Percentiles rank a stretch among this genome's conserved stretches.
Evolutionary conservation across 2,888 invertebrate species (phyloP).

Genomic region (Synanthedon myopaeformis): DNA sequence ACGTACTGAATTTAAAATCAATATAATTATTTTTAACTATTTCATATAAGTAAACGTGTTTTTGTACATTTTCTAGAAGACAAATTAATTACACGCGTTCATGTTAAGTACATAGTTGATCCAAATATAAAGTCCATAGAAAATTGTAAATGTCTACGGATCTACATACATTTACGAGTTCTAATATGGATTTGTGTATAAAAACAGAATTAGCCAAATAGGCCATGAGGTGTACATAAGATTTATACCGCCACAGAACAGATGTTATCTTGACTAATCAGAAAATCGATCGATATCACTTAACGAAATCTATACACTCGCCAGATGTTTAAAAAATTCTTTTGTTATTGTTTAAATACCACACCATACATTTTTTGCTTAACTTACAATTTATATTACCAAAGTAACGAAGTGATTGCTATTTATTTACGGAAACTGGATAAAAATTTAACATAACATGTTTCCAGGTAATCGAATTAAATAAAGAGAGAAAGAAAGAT

Average conservation of each 20-base stretch:
- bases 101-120: conserved; percentile 1
- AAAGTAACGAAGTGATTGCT: no score
- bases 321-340: no score
- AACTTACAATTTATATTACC: no score
- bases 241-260: background rate
- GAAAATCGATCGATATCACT: background rate
- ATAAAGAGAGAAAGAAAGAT: no score
- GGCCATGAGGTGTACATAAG: background rate
- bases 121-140: conserved; percentile 6
- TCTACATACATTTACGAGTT: conserved; percentile 3
- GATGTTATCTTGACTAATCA: background rate
- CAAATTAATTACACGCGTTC: background rate
- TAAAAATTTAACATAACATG: no score
- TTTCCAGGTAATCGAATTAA: no score
- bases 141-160: conserved; percentile 5
- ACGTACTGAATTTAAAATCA: no score
- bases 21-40: no score
- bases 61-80: background rate
- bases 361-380: no score
- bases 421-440: no score
- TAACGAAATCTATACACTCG: background rate
- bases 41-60: no score
- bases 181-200: background rate
- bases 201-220: background rate
- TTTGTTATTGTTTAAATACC: no score